These are phyloP conservation scores for Panthera leo DNA, from an alignment of 2,113 vertebrate species.

Conservation along the genomic window DNA sequence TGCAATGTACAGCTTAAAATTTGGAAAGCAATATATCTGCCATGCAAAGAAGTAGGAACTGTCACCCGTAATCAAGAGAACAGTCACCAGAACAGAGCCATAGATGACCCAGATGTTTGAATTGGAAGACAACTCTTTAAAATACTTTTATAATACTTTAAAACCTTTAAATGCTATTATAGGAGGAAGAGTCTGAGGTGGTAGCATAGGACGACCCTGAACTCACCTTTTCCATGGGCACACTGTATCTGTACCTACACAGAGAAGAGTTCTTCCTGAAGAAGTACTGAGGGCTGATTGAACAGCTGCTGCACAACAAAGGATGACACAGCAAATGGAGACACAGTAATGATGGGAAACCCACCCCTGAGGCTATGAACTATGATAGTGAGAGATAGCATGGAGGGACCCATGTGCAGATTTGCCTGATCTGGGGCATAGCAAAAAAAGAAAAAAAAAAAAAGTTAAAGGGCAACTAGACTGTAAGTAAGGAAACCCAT, in stretches of 20 bases:
- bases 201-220: background rate
- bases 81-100: background rate
- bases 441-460: background rate
- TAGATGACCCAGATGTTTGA: background rate
- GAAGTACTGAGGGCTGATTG: background rate
- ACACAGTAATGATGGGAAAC: background rate
- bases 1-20: background rate
- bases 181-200: background rate
- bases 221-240: background rate
- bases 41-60: background rate
- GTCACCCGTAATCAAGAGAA: background rate
- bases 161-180: background rate
- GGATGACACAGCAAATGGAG: background rate
- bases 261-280: background rate
- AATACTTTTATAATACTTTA: background rate
- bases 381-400: background rate
- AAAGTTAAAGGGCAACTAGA: background rate
- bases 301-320: background rate
- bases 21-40: background rate
- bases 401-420: background rate
- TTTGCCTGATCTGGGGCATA: background rate
- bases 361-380: background rate
- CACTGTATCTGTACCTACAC: background rate
- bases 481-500: background rate
- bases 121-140: background rate